Evolutionary conservation across 1,140 invertebrate species (phyloP).

Genomic region (Vanessa tameamea): DNA sequence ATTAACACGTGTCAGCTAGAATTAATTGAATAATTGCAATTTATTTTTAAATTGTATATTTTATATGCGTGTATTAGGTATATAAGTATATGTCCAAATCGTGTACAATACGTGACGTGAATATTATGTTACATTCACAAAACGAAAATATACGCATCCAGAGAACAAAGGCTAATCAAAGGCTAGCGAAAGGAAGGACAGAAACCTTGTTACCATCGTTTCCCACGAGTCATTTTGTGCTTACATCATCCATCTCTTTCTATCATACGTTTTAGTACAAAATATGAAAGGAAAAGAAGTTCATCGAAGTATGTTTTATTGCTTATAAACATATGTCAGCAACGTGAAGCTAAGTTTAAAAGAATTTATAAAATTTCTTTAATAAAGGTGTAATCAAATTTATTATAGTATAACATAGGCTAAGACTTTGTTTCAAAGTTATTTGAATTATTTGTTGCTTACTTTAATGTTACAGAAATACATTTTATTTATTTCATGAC

Average conservation of each 20-base stretch:
- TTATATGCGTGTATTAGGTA: neutral
- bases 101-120: neutral
- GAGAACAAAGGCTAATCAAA: conserved; percentile 65
- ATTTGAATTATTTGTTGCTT: neutral
- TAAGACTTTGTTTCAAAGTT: no score
- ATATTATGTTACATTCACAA: conserved; percentile 33
- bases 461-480: neutral
- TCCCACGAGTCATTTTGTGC: conserved; percentile 52
- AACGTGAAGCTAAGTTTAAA: neutral
- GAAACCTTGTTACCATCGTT: conserved; percentile 62
- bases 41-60: neutral
- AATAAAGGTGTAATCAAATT: no score
- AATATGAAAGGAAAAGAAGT: conserved; percentile 24
- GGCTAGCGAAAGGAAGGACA: conserved; percentile 66
- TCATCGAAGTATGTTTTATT: conserved; percentile 35
- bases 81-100: neutral
- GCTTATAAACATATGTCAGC: conserved; percentile 13
- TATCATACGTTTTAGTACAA: conserved; percentile 10
- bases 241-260: conserved; percentile 46
- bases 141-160: conserved; percentile 39
- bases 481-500: neutral
- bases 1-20: no score
- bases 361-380: neutral
- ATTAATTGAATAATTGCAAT: no score
- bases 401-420: no score